These are phyloP conservation scores for Lasioglossum baleicum DNA, from an alignment of 1,140 invertebrate genomes.

Conservation along the genomic window DNA sequence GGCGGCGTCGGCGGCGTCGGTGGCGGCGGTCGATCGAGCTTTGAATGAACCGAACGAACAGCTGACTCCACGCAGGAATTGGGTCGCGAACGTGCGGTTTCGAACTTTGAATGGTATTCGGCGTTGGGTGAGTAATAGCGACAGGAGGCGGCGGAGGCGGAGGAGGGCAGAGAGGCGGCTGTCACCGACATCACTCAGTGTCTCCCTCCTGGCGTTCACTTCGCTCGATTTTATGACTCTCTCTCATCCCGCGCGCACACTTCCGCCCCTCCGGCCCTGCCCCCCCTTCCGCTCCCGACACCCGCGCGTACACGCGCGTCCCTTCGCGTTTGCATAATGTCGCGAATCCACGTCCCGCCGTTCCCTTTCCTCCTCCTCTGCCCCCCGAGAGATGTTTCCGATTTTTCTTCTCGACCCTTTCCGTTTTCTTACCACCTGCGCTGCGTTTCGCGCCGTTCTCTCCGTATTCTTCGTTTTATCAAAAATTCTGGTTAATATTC, in stretches of 20 bases:
- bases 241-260: slow-evolving; percentile 56
- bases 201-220: slow-evolving; percentile 69
- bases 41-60: slow-evolving; percentile 70
- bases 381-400: too few relatives aligned
- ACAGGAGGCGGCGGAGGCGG: slow-evolving; percentile 61
- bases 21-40: slow-evolving; percentile 57
- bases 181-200: slow-evolving; percentile 73
- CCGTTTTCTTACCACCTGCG: too few relatives aligned
- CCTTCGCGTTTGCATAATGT: slow-evolving; percentile 49
- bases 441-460: too few relatives aligned
- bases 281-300: too few relatives aligned
- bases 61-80: slow-evolving; percentile 72
- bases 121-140: slow-evolving; percentile 73
- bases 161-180: slow-evolving; percentile 53
- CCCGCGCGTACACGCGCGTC: slow-evolving; percentile 33
- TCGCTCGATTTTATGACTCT: slow-evolving; percentile 74
- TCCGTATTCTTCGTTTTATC: too few relatives aligned
- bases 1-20: too few relatives aligned
- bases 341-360: too few relatives aligned
- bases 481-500: too few relatives aligned
- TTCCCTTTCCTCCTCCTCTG: too few relatives aligned
- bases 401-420: too few relatives aligned
- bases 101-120: slow-evolving; percentile 73
- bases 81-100: slow-evolving; percentile 74
- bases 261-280: too few relatives aligned